Evolutionary conservation across 2,888 invertebrate species (phyloP).

Genomic region (Cristatella mucedo): DNA sequence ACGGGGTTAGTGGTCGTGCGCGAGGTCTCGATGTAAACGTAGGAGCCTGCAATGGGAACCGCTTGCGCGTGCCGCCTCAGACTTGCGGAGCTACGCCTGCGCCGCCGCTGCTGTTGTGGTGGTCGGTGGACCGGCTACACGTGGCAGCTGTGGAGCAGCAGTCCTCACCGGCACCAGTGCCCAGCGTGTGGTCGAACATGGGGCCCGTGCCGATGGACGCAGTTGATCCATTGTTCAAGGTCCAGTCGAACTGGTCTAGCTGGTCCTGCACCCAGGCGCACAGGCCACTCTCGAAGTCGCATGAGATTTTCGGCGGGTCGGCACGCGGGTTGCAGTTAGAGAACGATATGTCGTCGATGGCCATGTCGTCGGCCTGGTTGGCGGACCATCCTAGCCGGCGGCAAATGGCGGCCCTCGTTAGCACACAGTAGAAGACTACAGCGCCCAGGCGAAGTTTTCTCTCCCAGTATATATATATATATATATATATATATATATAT

Average conservation of each 20-base stretch:
- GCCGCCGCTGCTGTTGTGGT: too few species aligned
- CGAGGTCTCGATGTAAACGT: constrained; percentile 35
- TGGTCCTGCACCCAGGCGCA: constrained; percentile 28
- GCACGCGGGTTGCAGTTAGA: constrained; percentile 3
- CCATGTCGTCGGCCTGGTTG: constrained; percentile 13
- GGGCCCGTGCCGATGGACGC: constrained; percentile 12
- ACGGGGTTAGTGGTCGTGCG: constrained; percentile 21
- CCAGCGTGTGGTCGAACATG: constrained; percentile 11
- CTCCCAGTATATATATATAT: too few species aligned
- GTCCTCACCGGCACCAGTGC: neutral
- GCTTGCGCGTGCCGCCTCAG: too few species aligned
- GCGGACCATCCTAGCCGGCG: neutral
- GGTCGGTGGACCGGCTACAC: too few species aligned
- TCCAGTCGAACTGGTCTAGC: constrained; percentile 17
- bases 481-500: too few species aligned
- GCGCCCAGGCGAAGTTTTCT: too few species aligned
- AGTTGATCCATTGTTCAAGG: constrained; percentile 10
- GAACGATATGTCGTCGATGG: constrained; percentile 14
- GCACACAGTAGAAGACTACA: too few species aligned
- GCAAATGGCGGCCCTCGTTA: too few species aligned
- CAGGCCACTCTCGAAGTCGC: constrained; percentile 21
- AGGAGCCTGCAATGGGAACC: constrained; percentile 14
- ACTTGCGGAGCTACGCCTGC: too few species aligned
- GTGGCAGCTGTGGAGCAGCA: too few species aligned
- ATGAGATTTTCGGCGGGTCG: constrained; percentile 10